These are phyloP conservation scores for Parnassius glacialis DNA, from an alignment of 2,888 invertebrate genomes.

Conservation along the genomic window DNA sequence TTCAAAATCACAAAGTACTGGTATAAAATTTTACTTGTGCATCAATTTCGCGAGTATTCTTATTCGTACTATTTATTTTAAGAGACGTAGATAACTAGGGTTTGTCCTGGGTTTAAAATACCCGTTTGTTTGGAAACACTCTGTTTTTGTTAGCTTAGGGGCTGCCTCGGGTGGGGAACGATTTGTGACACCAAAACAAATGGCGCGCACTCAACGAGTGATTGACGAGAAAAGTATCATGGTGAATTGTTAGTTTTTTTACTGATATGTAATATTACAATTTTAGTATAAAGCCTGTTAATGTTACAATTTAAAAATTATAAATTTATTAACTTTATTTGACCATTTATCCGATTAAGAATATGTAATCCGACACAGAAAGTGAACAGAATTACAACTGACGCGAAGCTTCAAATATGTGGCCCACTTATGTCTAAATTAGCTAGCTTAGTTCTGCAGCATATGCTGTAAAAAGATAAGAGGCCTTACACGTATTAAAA, in stretches of 20 bases:
- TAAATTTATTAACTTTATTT: no score
- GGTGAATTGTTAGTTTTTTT: not conserved
- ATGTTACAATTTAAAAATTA: no score
- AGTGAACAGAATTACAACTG: no score
- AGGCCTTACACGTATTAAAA: no score
- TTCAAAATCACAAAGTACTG: slow-evolving; percentile 55
- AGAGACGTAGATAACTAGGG: slow-evolving; percentile 23
- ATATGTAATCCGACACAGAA: no score
- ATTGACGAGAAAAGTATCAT: slow-evolving; percentile 47
- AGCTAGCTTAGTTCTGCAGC: no score
- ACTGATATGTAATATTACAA: no score
- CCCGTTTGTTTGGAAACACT: slow-evolving; percentile 60
- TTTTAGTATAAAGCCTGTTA: no score
- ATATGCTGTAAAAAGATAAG: no score
- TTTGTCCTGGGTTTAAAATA: slow-evolving; percentile 34
- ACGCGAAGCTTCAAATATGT: no score
- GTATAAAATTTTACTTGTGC: slow-evolving; percentile 31
- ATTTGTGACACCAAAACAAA: slow-evolving; percentile 68
- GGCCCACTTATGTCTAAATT: no score
- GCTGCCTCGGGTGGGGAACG: slow-evolving; percentile 44
- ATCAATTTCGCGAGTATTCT: slow-evolving; percentile 36
- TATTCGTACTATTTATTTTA: slow-evolving; percentile 23
- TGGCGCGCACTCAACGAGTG: slow-evolving; percentile 56
- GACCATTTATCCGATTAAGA: no score
- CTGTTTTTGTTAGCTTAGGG: slow-evolving; percentile 60